Conservation (phyloP, 2,113 vertebrate species). For the Alectura lathami region DNA sequence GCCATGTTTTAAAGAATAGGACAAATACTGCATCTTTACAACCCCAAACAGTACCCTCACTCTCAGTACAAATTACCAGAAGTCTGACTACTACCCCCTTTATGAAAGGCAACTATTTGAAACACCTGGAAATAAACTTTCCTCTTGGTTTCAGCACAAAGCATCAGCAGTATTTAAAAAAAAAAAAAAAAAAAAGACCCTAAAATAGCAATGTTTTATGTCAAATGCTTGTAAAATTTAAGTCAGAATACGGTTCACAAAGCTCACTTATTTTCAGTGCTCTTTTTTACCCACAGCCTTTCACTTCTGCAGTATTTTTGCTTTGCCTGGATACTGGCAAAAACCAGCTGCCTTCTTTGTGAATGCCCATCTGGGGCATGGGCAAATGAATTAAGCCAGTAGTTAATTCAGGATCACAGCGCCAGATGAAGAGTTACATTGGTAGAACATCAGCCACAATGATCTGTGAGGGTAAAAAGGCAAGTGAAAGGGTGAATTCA, state of each 20-base stretch:
- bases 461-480: not conserved
- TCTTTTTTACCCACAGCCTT: not conserved
- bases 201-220: not conserved
- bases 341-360: not conserved
- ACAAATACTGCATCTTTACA: not conserved
- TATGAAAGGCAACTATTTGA: not conserved
- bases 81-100: not conserved
- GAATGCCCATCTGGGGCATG: not conserved
- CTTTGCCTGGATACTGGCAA: not conserved
- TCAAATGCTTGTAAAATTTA: not conserved
- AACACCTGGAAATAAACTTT: not conserved
- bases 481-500: not conserved
- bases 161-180: not conserved
- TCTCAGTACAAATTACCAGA: not conserved
- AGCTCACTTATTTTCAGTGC: not conserved
- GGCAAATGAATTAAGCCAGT: not conserved
- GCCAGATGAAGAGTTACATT: not conserved
- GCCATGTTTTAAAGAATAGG: not conserved
- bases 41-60: not conserved
- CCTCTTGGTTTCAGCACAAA: not conserved
- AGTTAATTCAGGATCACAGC: not conserved
- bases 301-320: not conserved
- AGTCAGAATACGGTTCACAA: not conserved
- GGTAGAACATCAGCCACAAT: not conserved
- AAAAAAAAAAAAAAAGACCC: not conserved